phyloP scores from a whole-genome alignment of 1,140 invertebrate species.

The Goniozus legneri region DNA sequence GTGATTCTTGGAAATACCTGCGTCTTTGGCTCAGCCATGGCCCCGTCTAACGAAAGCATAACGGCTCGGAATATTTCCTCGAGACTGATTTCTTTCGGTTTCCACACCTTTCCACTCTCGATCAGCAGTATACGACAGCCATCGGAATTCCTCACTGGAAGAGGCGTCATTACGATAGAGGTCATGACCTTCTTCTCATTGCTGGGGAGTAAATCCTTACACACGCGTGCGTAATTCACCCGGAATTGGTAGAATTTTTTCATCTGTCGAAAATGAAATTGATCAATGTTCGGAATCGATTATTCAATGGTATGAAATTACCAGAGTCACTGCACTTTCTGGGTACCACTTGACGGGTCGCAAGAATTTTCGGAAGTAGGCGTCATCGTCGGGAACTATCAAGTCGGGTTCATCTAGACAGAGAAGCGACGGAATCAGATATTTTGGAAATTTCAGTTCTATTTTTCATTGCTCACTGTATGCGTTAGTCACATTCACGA shows the following conservation, averaged over 20 bases:
- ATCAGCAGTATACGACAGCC: slow-evolving; percentile 59
- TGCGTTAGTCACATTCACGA: too few species aligned
- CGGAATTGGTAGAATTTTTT: slow-evolving; percentile 60
- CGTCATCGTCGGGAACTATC: slow-evolving; percentile 36
- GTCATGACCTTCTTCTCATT: slow-evolving; percentile 52
- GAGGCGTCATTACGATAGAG: slow-evolving; percentile 56
- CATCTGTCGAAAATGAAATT: too few species aligned
- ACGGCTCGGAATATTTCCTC: slow-evolving; percentile 60
- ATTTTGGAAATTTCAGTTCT: too few species aligned
- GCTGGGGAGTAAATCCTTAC: slow-evolving; percentile 51
- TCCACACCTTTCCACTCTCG: slow-evolving; percentile 63
- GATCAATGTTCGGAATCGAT: too few species aligned
- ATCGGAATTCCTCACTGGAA: slow-evolving; percentile 56
- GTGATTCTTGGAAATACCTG: slow-evolving; percentile 48
- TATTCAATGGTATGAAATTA: not conserved
- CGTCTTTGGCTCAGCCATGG: slow-evolving; percentile 61
- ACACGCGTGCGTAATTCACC: slow-evolving; percentile 55
- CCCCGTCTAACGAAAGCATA: slow-evolving; percentile 59
- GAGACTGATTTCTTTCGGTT: slow-evolving; percentile 58
- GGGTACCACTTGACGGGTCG: slow-evolving; percentile 53
- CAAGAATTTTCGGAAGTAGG: slow-evolving; percentile 43
- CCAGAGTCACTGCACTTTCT: slow-evolving; percentile 31
- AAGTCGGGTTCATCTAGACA: slow-evolving; percentile 49
- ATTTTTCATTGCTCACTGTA: too few species aligned
- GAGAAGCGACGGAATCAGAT: too few species aligned